Conservation (phyloP, 2,113 vertebrate genomes). For the Nycticebus coucang region DNA sequence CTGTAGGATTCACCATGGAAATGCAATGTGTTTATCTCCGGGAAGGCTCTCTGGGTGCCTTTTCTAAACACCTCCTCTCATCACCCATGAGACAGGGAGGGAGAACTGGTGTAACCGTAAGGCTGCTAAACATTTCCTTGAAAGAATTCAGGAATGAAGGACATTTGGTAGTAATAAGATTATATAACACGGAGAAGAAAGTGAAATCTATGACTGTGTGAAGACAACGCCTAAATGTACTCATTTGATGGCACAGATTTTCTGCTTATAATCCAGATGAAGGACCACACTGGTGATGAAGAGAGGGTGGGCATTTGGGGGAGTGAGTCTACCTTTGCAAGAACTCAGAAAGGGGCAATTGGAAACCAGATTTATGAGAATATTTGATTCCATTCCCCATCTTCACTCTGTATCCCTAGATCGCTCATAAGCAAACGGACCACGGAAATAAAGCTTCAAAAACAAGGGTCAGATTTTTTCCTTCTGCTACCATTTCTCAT, state of each 20-base stretch:
- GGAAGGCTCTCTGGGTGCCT: neutral
- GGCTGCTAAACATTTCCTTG: neutral
- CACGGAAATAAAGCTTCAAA: neutral
- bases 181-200: conserved; percentile 64
- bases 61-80: too few species aligned
- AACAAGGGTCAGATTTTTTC: neutral
- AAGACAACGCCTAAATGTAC: conserved; percentile 55
- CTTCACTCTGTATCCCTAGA: neutral
- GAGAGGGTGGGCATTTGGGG: conserved; percentile 61
- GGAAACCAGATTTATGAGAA: neutral
- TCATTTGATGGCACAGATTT: conserved; percentile 76
- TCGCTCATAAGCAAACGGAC: conserved; percentile 23
- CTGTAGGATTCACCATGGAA: rapidly evolving
- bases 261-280: conserved; percentile 78
- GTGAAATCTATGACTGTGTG: conserved; percentile 64
- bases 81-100: neutral
- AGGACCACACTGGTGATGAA: conserved; percentile 67
- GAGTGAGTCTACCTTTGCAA: conserved; percentile 50
- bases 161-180: conserved; percentile 69
- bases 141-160: conserved; percentile 53
- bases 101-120: neutral
- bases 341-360: neutral
- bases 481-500: neutral
- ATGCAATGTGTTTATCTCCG: rapidly evolving
- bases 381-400: neutral